Conservation (phyloP, 2,797 vertebrate genomes). For the Hypotaenidia philippensis region DNA sequence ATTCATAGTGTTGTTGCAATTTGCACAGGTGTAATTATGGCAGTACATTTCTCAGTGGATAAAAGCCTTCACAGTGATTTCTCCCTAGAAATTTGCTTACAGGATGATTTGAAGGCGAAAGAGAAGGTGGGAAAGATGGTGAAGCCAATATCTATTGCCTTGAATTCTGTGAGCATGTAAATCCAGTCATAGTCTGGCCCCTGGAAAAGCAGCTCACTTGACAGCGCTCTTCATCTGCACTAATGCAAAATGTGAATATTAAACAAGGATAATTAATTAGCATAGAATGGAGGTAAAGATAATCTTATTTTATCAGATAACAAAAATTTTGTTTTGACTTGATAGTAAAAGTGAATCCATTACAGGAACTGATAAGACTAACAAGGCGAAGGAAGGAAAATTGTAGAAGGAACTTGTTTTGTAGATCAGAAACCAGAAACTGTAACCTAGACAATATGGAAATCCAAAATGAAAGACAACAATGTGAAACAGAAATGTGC, state of each 20-base stretch:
- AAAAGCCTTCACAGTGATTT: background rate
- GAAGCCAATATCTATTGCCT: background rate
- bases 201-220: background rate
- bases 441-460: background rate
- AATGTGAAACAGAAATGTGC: background rate
- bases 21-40: background rate
- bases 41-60: background rate
- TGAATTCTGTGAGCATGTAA: background rate
- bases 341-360: background rate
- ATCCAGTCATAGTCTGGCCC: background rate
- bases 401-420: background rate
- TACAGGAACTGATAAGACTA: background rate
- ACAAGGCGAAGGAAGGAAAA: background rate
- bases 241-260: background rate
- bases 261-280: background rate
- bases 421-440: background rate
- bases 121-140: background rate
- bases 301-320: slow-evolving; percentile 31
- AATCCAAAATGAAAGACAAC: slow-evolving; percentile 18
- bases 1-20: background rate
- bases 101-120: background rate
- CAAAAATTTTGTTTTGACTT: background rate
- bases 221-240: background rate
- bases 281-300: background rate
- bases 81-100: background rate